phyloP scores from a whole-genome alignment of 2,797 vertebrate genomes.

The Enteromius anoplus region DNA sequence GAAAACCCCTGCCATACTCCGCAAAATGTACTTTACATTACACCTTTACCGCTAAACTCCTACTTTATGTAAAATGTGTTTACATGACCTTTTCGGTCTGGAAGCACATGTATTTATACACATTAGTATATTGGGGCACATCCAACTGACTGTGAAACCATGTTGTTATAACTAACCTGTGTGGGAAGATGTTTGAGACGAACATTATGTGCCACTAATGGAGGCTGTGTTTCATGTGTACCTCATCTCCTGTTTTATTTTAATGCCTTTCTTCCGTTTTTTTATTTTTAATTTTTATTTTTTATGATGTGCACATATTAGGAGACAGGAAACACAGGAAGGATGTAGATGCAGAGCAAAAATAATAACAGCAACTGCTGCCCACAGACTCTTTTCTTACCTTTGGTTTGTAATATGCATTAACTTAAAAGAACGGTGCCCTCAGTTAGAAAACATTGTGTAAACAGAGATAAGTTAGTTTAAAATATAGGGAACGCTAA shows the following conservation, averaged over 20 bases:
- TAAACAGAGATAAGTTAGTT: neutral
- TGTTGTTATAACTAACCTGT: neutral
- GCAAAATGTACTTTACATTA: neutral
- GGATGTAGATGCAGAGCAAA: conserved; percentile 20
- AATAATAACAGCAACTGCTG: conserved; percentile 18
- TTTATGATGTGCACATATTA: conserved; percentile 38
- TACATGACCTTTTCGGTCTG: conserved; percentile 19
- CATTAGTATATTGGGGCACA: neutral
- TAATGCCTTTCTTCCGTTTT: conserved; percentile 9
- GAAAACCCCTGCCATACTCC: neutral
- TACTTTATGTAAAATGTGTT: conserved; percentile 2
- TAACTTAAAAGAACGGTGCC: neutral
- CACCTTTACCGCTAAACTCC: conserved; percentile 1
- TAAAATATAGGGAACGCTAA: neutral
- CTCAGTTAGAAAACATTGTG: neutral
- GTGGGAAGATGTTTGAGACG: conserved; percentile 3
- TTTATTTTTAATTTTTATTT: neutral
- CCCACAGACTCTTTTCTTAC: conserved; percentile 18
- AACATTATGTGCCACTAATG: neutral
- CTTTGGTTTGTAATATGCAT: neutral
- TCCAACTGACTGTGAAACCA: conserved; percentile 11
- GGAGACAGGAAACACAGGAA: conserved; percentile 54
- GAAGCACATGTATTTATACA: neutral
- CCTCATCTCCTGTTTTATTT: neutral
- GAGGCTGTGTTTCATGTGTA: neutral